Conservation (phyloP, 2,888 invertebrate species). For the Mesochorus sp. region DNA sequence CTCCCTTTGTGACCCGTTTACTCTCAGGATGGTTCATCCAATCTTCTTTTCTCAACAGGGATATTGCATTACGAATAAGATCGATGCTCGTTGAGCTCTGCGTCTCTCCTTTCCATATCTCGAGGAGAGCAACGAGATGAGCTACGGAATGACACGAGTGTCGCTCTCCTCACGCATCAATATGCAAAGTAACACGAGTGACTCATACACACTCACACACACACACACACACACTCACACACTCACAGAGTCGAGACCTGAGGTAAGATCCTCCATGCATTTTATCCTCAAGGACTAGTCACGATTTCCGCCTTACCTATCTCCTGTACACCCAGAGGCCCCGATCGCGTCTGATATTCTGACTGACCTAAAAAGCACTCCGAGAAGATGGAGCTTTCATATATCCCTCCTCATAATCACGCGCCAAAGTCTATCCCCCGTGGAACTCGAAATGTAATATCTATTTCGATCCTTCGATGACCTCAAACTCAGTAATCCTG, state of each 20-base stretch:
- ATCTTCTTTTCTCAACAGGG: too few relatives aligned
- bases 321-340: background rate
- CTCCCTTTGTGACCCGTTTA: too few relatives aligned
- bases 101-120: slow-evolving; percentile 17
- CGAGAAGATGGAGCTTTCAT: background rate
- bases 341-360: background rate
- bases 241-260: too few relatives aligned
- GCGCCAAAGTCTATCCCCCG: background rate
- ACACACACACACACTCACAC: background rate
- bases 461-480: background rate
- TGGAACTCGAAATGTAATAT: slow-evolving; percentile 11
- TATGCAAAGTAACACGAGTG: slow-evolving; percentile 54
- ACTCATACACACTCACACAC: background rate
- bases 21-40: background rate
- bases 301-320: slow-evolving; percentile 12
- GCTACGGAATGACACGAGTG: slow-evolving; percentile 8
- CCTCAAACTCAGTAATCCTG: background rate
- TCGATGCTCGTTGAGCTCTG: background rate
- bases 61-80: too few relatives aligned
- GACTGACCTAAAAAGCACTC: background rate
- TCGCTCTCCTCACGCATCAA: slow-evolving; percentile 33
- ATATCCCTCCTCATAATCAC: slow-evolving; percentile 27
- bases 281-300: slow-evolving; percentile 17
- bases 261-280: background rate
- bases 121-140: background rate